A percentile compares a stretch with the other conserved stretches of the same genome.
Conservation (phyloP, 2,888 invertebrate genomes). For the Scaptomyza reducta region DNA sequence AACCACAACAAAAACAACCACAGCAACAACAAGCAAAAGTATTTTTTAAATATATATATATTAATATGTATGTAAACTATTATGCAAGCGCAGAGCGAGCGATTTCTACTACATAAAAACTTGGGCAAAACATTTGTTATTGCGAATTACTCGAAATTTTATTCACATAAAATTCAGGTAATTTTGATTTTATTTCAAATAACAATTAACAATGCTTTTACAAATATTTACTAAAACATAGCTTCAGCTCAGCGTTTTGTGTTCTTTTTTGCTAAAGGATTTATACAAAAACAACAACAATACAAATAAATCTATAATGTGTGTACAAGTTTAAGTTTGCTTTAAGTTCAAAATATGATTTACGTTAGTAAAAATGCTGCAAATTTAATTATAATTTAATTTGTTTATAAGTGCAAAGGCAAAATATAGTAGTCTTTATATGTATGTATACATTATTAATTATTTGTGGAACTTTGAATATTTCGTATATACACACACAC, state of each 20-base stretch:
- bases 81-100: constrained; percentile 36
- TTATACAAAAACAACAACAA: constrained; percentile 46
- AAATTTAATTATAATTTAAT: constrained; percentile 69
- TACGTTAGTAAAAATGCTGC: constrained; percentile 72
- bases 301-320: constrained; percentile 54
- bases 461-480: constrained; percentile 66
- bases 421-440: constrained; percentile 50
- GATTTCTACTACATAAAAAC: constrained; percentile 28
- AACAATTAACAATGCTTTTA: constrained; percentile 46
- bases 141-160: constrained; percentile 49
- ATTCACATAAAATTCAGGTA: constrained; percentile 47
- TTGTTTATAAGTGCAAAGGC: constrained; percentile 71
- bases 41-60: constrained; percentile 41
- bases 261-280: constrained; percentile 75
- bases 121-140: constrained; percentile 42
- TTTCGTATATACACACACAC: constrained; percentile 35
- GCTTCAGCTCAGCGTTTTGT: constrained; percentile 60
- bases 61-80: constrained; percentile 15
- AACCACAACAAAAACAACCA: constrained; percentile 4
- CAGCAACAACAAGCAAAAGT: constrained; percentile 38
- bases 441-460: constrained; percentile 52
- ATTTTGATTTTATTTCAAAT: constrained; percentile 29
- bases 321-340: constrained; percentile 71
- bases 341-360: constrained; percentile 76
- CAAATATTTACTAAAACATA: constrained; percentile 22